Evolutionary conservation across 2,888 invertebrate species (phyloP), one percentile per base, ranked within the genome.

Genomic region (Papilio gigon): DNA sequence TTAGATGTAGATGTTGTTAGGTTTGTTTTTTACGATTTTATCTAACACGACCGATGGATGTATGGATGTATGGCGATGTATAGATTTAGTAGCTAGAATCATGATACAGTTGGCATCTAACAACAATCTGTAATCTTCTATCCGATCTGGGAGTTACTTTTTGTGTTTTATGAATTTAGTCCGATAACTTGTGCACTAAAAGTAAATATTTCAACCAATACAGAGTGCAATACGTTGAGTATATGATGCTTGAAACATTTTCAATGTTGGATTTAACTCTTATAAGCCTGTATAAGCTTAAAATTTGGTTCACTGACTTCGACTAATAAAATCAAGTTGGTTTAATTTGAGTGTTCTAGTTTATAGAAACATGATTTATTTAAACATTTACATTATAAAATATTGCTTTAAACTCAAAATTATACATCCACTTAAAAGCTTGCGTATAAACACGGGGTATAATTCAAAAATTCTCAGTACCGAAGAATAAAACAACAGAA

Each of bases 291-390:
- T 50, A 53, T 35, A 53, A 35, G 37, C 64, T 35, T 35, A 25
- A 64, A 53, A 53, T 64, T 64, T 64, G 64, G 64, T 64, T 64
- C 64, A 53, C 27, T 64, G 25, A n/a, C 17, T 64, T 64, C 27
- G 4, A 53, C 64, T 64, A 35, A 27, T 64, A 37, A 64, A 50
- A 35, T 53, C 27, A 30, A 56, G 53, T 56, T 56, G 30, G 9
- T 56, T n/a, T 17, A 56, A 56, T 30, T 30, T 8, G 12, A 56
- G 17, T 30, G 30, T n/a, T 56, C 30, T 17, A 56, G 27, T 27
- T 27, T 56, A 9, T 50, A 12, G 22, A n/a, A 9, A 37, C 12
- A 37, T 12, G 14, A 4, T 37, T 9, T 12, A 37, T 42, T 42
- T 14, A 42, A 4, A 42, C 12, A 37, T 40, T 14, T n/a, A 14